Evolutionary conservation across 35 echinoderm and acorn worm species (phyloP).

Genomic region (Heliocidaris erythrogramma): DNA sequence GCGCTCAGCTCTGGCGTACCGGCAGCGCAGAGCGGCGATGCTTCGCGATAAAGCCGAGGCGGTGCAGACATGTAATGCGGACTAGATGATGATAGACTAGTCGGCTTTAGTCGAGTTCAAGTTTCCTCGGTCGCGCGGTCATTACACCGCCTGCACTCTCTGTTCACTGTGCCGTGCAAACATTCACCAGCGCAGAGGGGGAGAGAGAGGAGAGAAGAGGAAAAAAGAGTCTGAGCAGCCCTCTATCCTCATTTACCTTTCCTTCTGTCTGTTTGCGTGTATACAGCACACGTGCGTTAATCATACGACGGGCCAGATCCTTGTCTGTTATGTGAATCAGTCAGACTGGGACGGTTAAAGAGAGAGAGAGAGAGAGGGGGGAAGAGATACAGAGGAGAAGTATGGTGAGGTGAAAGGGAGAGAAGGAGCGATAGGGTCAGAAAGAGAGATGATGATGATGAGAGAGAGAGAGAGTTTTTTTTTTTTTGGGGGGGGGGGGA

Average conservation of each 20-base stretch:
- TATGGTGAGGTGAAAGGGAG: neutral
- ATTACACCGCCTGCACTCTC: conserved; percentile 51
- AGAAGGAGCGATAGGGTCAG: neutral
- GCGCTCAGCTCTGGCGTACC: conserved; percentile 5
- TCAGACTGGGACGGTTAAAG: neutral
- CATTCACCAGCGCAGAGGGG: conserved; percentile 19
- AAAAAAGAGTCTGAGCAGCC: conserved; percentile 19
- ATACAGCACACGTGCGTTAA: conserved; percentile 38
- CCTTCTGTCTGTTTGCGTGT: conserved; percentile 38
- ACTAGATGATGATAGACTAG: conserved; percentile 20
- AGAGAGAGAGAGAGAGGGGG: neutral
- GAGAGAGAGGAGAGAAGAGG: neutral
- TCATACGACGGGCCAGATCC: neutral
- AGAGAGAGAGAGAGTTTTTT: neutral
- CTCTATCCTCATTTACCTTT: conserved; percentile 45
- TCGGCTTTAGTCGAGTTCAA: conserved; percentile 7
- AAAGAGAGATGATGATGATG: neutral
- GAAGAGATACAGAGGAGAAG: neutral
- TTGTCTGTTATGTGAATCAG: conserved; percentile 36
- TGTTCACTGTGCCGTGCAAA: conserved; percentile 49
- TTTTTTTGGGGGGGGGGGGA: neutral
- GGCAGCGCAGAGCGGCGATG: neutral
- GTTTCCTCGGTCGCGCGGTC: conserved; percentile 52
- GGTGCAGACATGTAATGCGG: neutral
- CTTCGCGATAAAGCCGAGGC: neutral